Conservation (phyloP, 2,888 invertebrate species). For the Dascillus cervinus region DNA sequence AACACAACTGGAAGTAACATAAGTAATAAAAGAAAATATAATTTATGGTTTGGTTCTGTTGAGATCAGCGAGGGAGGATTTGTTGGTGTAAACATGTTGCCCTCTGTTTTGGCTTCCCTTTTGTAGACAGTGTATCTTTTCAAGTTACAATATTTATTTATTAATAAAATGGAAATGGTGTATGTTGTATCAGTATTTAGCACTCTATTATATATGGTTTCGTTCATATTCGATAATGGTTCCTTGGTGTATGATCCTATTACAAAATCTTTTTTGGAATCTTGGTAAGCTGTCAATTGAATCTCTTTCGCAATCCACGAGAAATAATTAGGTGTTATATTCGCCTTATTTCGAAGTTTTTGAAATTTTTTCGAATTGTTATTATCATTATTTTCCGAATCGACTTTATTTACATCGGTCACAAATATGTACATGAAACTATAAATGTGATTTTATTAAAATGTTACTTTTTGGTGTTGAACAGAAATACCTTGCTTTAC, state of each 20-base stretch:
- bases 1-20: too few species aligned
- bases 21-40: too few species aligned
- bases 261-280: conserved; percentile 2
- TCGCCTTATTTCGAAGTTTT: conserved; percentile 2
- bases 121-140: conserved; percentile 4
- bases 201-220: conserved; percentile 10
- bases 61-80: too few species aligned
- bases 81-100: too few species aligned
- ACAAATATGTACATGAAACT: conserved; percentile 8
- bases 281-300: not conserved
- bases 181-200: conserved; percentile 15
- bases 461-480: not conserved
- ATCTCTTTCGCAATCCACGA: conserved; percentile 10
- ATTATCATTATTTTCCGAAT: not conserved
- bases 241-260: conserved; percentile 7
- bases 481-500: conserved; percentile 5
- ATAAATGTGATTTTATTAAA: conserved; percentile 5
- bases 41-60: too few species aligned
- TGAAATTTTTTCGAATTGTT: not conserved
- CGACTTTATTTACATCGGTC: not conserved
- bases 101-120: too few species aligned
- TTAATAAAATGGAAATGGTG: conserved; percentile 10
- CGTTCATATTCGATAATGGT: not conserved
- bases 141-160: conserved; percentile 10
- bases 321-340: not conserved